phyloP scores from a whole-genome alignment of 2,113 vertebrate genomes.

The Festucalex cinctus region DNA sequence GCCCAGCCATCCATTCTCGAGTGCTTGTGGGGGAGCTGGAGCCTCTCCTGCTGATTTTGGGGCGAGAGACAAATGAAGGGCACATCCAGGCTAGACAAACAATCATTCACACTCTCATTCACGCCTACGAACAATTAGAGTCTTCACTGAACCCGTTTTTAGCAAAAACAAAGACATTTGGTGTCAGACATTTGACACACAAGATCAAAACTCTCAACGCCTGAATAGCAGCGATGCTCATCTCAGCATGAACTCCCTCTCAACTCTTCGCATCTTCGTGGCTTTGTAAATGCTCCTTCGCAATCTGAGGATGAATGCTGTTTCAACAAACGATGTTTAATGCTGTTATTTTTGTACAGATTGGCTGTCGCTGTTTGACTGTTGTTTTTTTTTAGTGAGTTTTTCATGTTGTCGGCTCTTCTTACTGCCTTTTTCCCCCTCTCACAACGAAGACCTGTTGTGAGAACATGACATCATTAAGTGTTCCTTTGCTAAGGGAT shows the following conservation, averaged over 20 bases:
- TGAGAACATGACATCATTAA: slow-evolving; percentile 33
- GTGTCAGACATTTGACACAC: slow-evolving; percentile 5
- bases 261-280: slow-evolving; percentile 18
- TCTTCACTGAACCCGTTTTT: not conserved
- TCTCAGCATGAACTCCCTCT: slow-evolving; percentile 15
- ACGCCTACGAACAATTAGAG: not conserved
- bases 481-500: slow-evolving; percentile 32
- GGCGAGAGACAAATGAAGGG: not conserved
- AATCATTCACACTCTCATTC: not conserved
- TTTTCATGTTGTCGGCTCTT: slow-evolving; percentile 22
- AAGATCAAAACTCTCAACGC: slow-evolving; percentile 1
- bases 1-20: not conserved
- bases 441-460: slow-evolving; percentile 21
- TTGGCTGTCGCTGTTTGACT: slow-evolving; percentile 39
- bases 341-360: slow-evolving; percentile 59
- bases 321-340: slow-evolving; percentile 48
- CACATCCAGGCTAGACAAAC: not conserved
- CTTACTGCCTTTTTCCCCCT: not conserved
- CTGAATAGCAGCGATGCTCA: slow-evolving; percentile 6
- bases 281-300: slow-evolving; percentile 25
- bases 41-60: not conserved
- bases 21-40: not conserved
- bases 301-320: slow-evolving; percentile 23
- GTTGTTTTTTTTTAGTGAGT: slow-evolving; percentile 54
- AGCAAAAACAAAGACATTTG: not conserved